phyloP scores from a whole-genome alignment of 1,140 invertebrate species.

The Neodiprion pinetum region DNA sequence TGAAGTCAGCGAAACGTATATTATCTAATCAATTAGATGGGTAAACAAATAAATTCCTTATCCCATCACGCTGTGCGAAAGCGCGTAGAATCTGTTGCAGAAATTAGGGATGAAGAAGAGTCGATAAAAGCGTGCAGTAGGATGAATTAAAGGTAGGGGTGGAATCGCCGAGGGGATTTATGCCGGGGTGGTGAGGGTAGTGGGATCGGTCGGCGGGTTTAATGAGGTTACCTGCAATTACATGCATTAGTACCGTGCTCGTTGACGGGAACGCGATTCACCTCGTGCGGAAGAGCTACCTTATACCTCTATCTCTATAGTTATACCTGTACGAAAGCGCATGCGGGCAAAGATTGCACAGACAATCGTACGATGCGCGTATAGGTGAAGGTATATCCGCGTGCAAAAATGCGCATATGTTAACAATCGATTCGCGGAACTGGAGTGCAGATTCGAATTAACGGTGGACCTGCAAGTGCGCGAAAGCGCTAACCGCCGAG shows the following conservation, averaged over 20 bases:
- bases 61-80: background rate
- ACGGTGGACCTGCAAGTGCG: slow-evolving; percentile 27
- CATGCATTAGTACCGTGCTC: slow-evolving; percentile 56
- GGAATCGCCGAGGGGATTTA: background rate
- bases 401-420: background rate
- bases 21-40: slow-evolving; percentile 9
- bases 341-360: too few relatives aligned
- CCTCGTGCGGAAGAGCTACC: background rate
- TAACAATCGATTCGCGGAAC: background rate
- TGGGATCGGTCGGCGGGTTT: slow-evolving; percentile 55
- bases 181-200: slow-evolving; percentile 30
- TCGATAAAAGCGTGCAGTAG: slow-evolving; percentile 16
- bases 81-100: background rate
- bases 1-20: background rate
- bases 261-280: background rate
- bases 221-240: slow-evolving; percentile 62
- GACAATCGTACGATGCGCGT: too few relatives aligned
- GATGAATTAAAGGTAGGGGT: background rate
- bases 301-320: background rate
- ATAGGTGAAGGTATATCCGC: too few relatives aligned
- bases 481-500: slow-evolving; percentile 35
- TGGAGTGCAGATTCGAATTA: background rate
- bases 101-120: background rate
- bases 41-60: too few relatives aligned
- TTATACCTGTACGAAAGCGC: too few relatives aligned